phyloP scores from a whole-genome alignment of 2,888 invertebrate genomes.

The Pristionchus maxplancki region DNA sequence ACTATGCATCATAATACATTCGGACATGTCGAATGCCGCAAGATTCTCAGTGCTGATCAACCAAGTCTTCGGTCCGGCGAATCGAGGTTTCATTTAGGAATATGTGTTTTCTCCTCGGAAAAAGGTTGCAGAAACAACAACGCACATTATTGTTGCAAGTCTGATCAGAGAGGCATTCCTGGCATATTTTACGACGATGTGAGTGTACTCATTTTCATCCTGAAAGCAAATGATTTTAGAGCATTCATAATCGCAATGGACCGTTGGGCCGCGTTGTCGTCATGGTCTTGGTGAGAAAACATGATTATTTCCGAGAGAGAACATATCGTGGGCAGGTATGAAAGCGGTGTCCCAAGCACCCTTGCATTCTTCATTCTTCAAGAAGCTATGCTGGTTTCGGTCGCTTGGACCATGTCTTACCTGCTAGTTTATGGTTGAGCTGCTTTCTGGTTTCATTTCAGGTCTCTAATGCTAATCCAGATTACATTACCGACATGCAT shows the following conservation, averaged over 20 bases:
- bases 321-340: not conserved
- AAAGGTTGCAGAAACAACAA: not conserved
- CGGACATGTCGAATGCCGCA: not conserved
- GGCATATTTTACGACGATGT: not conserved
- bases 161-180: not conserved
- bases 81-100: not conserved
- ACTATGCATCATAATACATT: not conserved
- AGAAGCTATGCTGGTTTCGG: not conserved
- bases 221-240: not conserved
- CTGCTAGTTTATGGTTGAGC: not conserved
- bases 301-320: not conserved
- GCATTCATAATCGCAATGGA: not conserved
- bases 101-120: not conserved
- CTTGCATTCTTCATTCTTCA: not conserved
- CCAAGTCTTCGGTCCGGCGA: not conserved
- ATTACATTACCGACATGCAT: not conserved
- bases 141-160: not conserved
- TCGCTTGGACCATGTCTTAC: not conserved
- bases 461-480: not conserved
- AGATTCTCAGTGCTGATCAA: not conserved
- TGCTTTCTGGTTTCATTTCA: not conserved
- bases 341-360: not conserved
- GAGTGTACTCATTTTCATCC: not conserved
- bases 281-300: not conserved
- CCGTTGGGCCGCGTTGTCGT: not conserved